Conservation (phyloP, 1,140 invertebrate species). For the Magallana gigas region DNA sequence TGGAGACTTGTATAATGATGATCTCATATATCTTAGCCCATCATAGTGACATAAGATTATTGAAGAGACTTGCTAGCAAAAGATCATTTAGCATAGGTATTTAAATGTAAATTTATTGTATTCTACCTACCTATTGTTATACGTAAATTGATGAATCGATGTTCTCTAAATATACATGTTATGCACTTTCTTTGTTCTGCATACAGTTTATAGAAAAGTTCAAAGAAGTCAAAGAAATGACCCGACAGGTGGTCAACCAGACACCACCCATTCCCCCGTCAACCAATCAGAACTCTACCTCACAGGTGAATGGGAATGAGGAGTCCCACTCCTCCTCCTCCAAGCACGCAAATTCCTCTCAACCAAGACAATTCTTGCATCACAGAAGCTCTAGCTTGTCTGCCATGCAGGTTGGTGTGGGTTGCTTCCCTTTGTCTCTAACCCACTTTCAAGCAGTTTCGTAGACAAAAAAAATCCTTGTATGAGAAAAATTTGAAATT, state of each 20-base stretch:
- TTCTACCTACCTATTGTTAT: too few relatives aligned
- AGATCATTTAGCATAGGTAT: too few relatives aligned
- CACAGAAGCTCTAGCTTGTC: conserved; percentile 73
- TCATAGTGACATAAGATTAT: too few relatives aligned
- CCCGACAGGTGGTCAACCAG: conserved; percentile 77
- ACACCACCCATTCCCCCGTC: conserved; percentile 57
- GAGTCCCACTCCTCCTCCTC: conserved; percentile 52
- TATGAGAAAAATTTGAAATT: too few relatives aligned
- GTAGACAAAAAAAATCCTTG: not conserved
- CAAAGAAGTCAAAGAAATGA: conserved; percentile 96
- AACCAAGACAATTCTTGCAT: conserved; percentile 65
- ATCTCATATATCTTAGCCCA: too few relatives aligned
- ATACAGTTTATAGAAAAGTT: conserved; percentile 98
- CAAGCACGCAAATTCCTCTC: conserved; percentile 47
- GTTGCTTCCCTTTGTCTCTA: conserved; percentile 44
- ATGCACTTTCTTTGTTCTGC: not conserved
- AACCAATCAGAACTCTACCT: conserved; percentile 49
- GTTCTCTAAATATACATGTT: too few relatives aligned
- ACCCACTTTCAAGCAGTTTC: not conserved
- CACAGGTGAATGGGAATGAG: conserved; percentile 47
- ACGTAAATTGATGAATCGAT: too few relatives aligned
- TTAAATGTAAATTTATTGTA: too few relatives aligned
- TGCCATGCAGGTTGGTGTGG: conserved; percentile 70
- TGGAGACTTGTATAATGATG: too few relatives aligned
- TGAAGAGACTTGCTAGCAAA: too few relatives aligned